Evolutionary conservation across 2,113 vertebrate species (phyloP).

Genomic region (Fregetta grallaria): DNA sequence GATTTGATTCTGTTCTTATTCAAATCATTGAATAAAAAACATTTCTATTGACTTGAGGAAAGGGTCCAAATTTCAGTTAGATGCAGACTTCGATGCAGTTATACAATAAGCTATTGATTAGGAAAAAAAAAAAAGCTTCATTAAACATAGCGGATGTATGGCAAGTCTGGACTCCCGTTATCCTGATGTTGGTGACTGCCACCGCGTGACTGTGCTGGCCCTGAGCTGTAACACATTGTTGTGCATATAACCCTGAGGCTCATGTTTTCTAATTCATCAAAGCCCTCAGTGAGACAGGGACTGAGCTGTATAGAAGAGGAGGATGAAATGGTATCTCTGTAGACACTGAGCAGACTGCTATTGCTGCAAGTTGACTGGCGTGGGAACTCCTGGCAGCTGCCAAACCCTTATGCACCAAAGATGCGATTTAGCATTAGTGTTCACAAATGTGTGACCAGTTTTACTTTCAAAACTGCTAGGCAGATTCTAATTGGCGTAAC

Average conservation of each 20-base stretch:
- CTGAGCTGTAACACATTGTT: background rate
- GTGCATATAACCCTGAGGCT: background rate
- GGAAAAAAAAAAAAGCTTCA: background rate
- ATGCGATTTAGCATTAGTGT: background rate
- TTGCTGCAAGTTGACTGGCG: background rate
- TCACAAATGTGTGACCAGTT: background rate
- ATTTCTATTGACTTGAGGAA: background rate
- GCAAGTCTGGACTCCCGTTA: background rate
- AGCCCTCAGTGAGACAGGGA: background rate
- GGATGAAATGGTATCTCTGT: background rate
- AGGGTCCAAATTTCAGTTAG: background rate
- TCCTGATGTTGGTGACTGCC: background rate
- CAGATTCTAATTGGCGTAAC: background rate
- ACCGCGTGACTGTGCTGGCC: background rate
- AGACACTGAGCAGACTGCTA: background rate
- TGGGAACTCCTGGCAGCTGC: background rate
- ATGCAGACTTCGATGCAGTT: background rate
- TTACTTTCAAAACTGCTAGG: background rate
- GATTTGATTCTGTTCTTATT: background rate
- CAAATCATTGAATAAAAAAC: background rate
- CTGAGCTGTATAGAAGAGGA: background rate
- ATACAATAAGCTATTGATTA: background rate
- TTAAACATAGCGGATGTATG: background rate
- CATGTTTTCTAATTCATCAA: background rate
- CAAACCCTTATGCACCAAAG: background rate